Evolutionary conservation across 2,797 vertebrate genomes (phyloP), one percentile per base, ranked within the genome.

Genomic region (Micropoecilia bifurca): DNA sequence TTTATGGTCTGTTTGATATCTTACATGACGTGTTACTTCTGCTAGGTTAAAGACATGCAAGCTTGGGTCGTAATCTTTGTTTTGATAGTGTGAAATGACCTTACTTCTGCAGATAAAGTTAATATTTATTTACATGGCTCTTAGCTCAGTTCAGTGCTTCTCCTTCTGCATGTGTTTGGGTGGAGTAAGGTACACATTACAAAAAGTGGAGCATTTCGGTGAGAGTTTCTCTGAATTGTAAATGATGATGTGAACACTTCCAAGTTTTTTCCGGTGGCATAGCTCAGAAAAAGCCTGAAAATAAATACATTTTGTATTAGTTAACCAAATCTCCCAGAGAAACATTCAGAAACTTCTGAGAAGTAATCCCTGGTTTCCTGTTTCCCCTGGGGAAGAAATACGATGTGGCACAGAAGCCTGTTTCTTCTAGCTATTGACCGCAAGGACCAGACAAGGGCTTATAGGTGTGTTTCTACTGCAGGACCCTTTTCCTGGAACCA

Each of bases 401-500:
- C 12, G 36, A 36, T 1, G 61, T 66, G 61, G 61, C 16, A 22
- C 61, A 36, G 18, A 18, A 66, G 7, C 18, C 36, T 36, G 33
- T 66, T 66, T 63, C 36, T 36, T 2, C 14, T 63, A 20, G 33
- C 16, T 66, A 63, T 36, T 18, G 61, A 39, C 61, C 16, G 7
- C 61, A 4, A 66, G 18, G 61, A 39, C 33, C 20, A 8, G 61
- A 66, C 61, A 39, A 66, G 18, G 36, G 8, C 18, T 39, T 25
- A 39, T 68, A 68, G 63, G 63, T 36, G 16, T 22, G 20, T 68
- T 68, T 68, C 20, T 4, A 41, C 20, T 68, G 63, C 20, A 68
- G 36, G 63, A 25, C 36, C 20, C 20, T 68, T 68, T 68, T 68
- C 63, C 20, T 41, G 63, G 63, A 68, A 41, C 63, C 63, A 68